Conservation (phyloP, 2,113 vertebrate species). For the Stigmatopora nigra region DNA sequence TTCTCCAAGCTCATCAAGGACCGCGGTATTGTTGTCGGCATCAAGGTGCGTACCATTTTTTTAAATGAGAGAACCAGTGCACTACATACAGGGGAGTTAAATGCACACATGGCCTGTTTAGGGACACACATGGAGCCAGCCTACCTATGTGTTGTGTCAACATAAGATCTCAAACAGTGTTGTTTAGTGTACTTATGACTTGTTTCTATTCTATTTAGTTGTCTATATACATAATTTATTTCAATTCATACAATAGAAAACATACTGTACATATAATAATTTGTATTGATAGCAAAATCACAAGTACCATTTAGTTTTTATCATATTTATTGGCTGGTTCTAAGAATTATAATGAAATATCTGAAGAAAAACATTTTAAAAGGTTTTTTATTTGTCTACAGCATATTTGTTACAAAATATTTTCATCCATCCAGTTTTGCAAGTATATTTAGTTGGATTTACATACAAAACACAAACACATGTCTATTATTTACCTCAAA, state of each 20-base stretch:
- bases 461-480: background rate
- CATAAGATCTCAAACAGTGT: background rate
- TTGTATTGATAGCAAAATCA: too few relatives aligned
- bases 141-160: constrained; percentile 6
- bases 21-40: constrained; percentile 88
- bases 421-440: too few relatives aligned
- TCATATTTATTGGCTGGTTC: too few relatives aligned
- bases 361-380: too few relatives aligned
- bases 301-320: too few relatives aligned
- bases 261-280: too few relatives aligned
- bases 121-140: constrained; percentile 8
- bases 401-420: too few relatives aligned
- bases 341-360: too few relatives aligned
- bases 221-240: background rate
- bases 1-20: constrained; percentile 86
- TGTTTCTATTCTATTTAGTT: background rate
- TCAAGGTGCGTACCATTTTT: constrained; percentile 75
- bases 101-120: constrained; percentile 13
- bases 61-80: too few relatives aligned
- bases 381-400: too few relatives aligned
- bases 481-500: background rate
- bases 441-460: too few relatives aligned
- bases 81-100: background rate
- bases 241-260: background rate
- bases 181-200: background rate